These are phyloP conservation scores for Muscidifurax raptorellus DNA, from an alignment of 1,140 invertebrate genomes.

Conservation along the genomic window DNA sequence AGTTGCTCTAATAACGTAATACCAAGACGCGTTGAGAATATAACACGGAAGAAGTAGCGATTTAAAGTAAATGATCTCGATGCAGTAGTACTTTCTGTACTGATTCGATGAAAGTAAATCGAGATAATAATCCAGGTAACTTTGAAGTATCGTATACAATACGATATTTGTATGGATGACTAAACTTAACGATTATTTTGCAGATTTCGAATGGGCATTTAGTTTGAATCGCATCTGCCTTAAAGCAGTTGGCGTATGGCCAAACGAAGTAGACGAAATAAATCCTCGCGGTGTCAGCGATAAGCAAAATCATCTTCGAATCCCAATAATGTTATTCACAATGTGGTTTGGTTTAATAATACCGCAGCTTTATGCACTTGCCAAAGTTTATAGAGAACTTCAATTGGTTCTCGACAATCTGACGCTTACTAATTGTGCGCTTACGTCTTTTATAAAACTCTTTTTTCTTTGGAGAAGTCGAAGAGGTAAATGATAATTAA, in stretches of 20 bases:
- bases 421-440: not conserved
- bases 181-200: too few species aligned
- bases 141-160: too few species aligned
- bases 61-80: too few species aligned
- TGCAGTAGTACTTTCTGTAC: too few species aligned
- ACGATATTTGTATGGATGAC: too few species aligned
- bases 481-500: not conserved
- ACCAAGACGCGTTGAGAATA: too few species aligned
- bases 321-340: constrained; percentile 3
- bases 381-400: not conserved
- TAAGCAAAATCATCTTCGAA: not conserved
- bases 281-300: too few species aligned
- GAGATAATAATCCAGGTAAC: too few species aligned
- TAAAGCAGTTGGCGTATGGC: constrained; percentile 24
- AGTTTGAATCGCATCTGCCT: constrained; percentile 27
- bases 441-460: constrained; percentile 21
- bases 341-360: not conserved
- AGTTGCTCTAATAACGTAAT: too few species aligned
- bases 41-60: too few species aligned
- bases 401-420: constrained; percentile 29
- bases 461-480: constrained; percentile 22
- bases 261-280: not conserved
- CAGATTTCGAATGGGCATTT: constrained; percentile 32
- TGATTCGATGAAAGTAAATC: too few species aligned
- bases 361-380: constrained; percentile 8